A percentile compares a stretch with the other conserved stretches of the same genome.
Evolutionary conservation across 2,797 vertebrate species (phyloP).

Genomic region (Mastacembelus armatus): DNA sequence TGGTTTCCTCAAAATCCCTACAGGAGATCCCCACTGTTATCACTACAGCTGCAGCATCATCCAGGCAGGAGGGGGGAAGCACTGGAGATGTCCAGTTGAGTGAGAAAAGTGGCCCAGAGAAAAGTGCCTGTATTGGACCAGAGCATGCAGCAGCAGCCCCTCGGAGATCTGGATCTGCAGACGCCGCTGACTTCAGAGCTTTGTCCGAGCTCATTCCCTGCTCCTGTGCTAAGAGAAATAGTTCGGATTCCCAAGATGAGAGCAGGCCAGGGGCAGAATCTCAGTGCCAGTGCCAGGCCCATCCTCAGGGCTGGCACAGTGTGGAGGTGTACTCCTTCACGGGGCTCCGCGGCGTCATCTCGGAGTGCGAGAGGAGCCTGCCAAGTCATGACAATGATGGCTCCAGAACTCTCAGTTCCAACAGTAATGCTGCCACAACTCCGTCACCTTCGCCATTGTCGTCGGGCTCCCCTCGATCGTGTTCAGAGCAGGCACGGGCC

Average conservation of each 20-base stretch:
- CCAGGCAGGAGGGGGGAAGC: slow-evolving; percentile 9
- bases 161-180: not conserved
- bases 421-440: not conserved
- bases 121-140: slow-evolving; percentile 50
- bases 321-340: slow-evolving; percentile 97
- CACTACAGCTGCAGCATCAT: not conserved
- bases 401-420: slow-evolving; percentile 84
- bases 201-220: slow-evolving; percentile 82
- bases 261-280: not conserved
- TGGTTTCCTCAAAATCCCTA: slow-evolving; percentile 42
- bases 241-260: slow-evolving; percentile 10
- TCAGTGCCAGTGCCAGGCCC: slow-evolving; percentile 64
- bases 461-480: slow-evolving; percentile 92
- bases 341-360: slow-evolving; percentile 88
- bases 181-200: slow-evolving; percentile 90
- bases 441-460: not conserved
- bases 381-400: slow-evolving; percentile 74
- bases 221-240: slow-evolving; percentile 30
- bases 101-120: slow-evolving; percentile 63
- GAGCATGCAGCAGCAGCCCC: slow-evolving; percentile 36
- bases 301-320: slow-evolving; percentile 86
- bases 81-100: slow-evolving; percentile 46
- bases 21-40: slow-evolving; percentile 47
- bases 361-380: slow-evolving; percentile 85
- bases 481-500: slow-evolving; percentile 94